Evolutionary conservation across 2,797 vertebrate genomes (phyloP), one percentile per base, ranked within the genome.

Genomic region (Todus mexicanus): DNA sequence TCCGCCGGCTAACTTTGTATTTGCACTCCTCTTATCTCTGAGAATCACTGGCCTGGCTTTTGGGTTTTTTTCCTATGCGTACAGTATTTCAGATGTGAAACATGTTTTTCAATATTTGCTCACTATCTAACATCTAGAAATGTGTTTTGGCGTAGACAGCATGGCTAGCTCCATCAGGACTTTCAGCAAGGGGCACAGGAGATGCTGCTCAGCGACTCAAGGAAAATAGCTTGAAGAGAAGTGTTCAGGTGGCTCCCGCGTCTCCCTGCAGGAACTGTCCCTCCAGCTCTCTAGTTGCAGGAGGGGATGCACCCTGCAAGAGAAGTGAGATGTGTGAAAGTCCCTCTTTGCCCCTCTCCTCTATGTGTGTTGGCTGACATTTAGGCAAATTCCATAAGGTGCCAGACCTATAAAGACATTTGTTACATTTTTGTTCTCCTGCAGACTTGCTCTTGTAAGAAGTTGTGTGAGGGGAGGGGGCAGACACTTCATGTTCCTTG

Each of bases 11-110:
- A 35, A 88, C 92, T 94, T 88, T 47, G 73, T 68, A 17, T 74
- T 86, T 84, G 73, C 56, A 13, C 70, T 80, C 43, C 50, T 69
- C 83, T 84, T 79, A 80, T 50, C 88, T 94, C 71, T 23, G 56
- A 61, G 50, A 83, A 85, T 88, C 57, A 10, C 54, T n/a, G 68
- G 10, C 23, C 50, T 72, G 63, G 22, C 57, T 78, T 66, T 7
- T 16, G 63, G 17, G 15, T 27, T 43, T 47, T 21, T 38, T n/a
- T 26, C 23, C 64, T 50, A 5, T 25, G 31, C 2, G 5, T 89
- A 33, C 35, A 70, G n/a, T n/a, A 23, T 84, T 84, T 90, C 56
- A 47, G 48, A 47, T 8, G 63, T 84, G 85, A 80, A 94, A 57
- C 37, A 14, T 38, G 27, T 47, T 93, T 89, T 83, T 85, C 60